These are phyloP conservation scores for Rhincodon typus DNA, from an alignment of 2,797 vertebrate species.

Conservation along the genomic window DNA sequence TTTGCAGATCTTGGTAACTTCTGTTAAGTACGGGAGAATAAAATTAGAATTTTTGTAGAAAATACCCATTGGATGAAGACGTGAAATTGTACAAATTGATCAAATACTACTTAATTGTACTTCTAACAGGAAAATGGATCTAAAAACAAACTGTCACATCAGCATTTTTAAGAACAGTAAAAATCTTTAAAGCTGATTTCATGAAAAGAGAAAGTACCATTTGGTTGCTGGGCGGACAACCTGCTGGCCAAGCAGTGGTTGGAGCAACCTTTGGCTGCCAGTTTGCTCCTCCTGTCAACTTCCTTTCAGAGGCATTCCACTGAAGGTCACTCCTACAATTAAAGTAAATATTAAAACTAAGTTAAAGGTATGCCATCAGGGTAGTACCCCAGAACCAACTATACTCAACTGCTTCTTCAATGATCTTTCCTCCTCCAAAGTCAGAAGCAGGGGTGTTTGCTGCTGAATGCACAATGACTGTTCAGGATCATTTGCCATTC, in stretches of 20 bases:
- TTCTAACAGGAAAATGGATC: background rate
- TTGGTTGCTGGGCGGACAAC: slow-evolving; percentile 64
- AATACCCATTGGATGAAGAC: background rate
- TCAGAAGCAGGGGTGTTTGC: background rate
- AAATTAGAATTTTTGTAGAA: too few relatives aligned
- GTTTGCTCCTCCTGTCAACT: slow-evolving; percentile 90
- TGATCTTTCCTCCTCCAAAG: background rate
- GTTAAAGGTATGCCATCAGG: background rate
- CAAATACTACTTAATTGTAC: background rate
- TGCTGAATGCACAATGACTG: background rate
- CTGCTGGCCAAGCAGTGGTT: slow-evolving; percentile 75
- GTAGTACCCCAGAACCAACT: background rate
- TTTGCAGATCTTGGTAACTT: too few relatives aligned
- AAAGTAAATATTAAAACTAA: background rate
- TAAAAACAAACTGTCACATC: background rate
- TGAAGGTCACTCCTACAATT: slow-evolving; percentile 71
- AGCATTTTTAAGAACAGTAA: background rate
- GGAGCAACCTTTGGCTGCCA: slow-evolving; percentile 93
- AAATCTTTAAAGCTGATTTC: background rate
- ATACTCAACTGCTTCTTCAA: background rate
- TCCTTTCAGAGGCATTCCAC: slow-evolving; percentile 82
- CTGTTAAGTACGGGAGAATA: too few relatives aligned
- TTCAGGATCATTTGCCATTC: background rate
- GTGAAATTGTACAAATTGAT: background rate
- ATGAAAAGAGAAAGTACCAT: slow-evolving; percentile 62